Base-by-base conservation (phyloP, 2,113 vertebrate genomes). In the Sinocyclocheilus grahami region DNA sequence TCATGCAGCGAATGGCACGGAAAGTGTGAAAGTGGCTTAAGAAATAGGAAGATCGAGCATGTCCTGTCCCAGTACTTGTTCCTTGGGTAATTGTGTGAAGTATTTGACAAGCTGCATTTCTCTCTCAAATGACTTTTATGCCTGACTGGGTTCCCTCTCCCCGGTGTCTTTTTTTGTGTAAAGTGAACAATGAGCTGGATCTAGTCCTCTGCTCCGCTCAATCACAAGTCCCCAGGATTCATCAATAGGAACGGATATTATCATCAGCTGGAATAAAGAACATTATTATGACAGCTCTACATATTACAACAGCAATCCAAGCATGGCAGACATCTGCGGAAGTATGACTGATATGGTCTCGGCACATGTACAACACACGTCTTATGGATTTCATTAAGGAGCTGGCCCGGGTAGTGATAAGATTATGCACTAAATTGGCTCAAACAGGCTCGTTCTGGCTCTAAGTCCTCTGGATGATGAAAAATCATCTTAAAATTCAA, bases 231-330 rank as follows among this genome's bases (percentile, higher is more conserved):
- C 27, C 46, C 30, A 82, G 75, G 84, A 85, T 85, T 69, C 46
- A 58, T 84, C 82, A 91, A 83, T 83, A 85, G 79, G 89, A 91
- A 90, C 88, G 90, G 88, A 92, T 90, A 88, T 90, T 88, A 92
- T 92, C 90, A 92, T 91, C 87, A 85, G 74, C 58, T 80, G 87
- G 86, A 83, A 91, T 91, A 90, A 91, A 92, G 79, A 88, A 91
- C 86, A 85, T 93, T 90, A 90, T 84, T 80, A 60, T 90, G 92
- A 93, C 92, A 93, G 92, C 88, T 91, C 90, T 87, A 90, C 91
- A 92, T 93, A 93, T 86, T 89, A 86, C 78, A 76, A 53, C 87
- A 89, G 79, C 85, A 85, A 63, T 51, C 37, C 18, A 18, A 85
- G 77, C 78, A 85, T 84, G 87, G 83, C 93, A 89, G 85, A 93